Conservation (phyloP, 2,113 vertebrate species). For the Lynx canadensis region DNA sequence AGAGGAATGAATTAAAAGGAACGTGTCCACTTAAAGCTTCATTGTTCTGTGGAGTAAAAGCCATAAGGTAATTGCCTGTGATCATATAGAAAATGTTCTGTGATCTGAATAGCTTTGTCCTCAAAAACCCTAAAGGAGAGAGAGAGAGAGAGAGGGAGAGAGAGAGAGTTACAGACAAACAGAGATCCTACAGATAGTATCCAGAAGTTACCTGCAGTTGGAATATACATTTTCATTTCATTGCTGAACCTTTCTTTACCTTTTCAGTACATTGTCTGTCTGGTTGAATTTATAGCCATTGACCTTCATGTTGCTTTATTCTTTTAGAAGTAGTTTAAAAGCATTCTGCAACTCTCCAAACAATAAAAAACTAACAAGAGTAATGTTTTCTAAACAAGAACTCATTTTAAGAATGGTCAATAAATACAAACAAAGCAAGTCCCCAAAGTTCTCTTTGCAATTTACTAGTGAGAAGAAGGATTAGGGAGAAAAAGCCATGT, state of each 20-base stretch:
- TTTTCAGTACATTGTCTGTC: conserved; percentile 41
- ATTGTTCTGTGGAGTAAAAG: not conserved
- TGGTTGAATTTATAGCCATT: conserved; percentile 56
- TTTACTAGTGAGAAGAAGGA: not conserved
- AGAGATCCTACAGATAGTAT: not conserved
- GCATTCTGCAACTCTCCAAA: conserved; percentile 66
- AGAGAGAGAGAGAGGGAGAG: not conserved
- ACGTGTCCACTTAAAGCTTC: not conserved
- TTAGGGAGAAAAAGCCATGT: not conserved
- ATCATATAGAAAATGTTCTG: not conserved
- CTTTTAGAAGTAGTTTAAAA: conserved; percentile 69
- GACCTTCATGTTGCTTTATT: conserved; percentile 60
- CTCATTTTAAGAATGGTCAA: conserved; percentile 69
- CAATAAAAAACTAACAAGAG: conserved; percentile 63
- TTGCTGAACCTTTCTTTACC: not conserved
- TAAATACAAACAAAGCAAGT: conserved; percentile 68
- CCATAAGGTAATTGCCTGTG: not conserved
- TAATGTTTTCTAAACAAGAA: conserved; percentile 65
- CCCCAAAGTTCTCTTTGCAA: conserved; percentile 34
- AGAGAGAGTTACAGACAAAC: not conserved
- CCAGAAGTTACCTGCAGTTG: not conserved
- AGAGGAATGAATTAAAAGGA: not conserved
- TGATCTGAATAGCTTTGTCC: not conserved
- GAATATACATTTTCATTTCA: conserved; percentile 31
- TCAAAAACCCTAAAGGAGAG: no score